These are phyloP conservation scores for Drosophila melanosoma DNA, from an alignment of 2,888 invertebrate genomes.

Conservation along the genomic window DNA sequence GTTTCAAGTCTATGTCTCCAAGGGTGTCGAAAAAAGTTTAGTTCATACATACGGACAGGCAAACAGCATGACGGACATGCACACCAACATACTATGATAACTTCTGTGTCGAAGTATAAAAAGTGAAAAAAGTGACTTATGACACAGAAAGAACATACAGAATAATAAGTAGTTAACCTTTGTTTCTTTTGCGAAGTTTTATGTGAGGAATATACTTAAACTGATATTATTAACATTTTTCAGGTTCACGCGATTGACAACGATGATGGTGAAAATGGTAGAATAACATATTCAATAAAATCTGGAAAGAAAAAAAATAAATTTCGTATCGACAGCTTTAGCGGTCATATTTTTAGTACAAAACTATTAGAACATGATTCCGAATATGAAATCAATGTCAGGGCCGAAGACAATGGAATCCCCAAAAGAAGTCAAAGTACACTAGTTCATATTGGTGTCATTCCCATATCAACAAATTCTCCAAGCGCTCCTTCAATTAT, in stretches of 20 bases:
- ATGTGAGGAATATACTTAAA: background rate
- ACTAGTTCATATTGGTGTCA: conserved; percentile 90
- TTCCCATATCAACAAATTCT: conserved; percentile 87
- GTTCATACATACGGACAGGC: no score
- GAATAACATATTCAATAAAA: conserved; percentile 92
- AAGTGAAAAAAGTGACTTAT: no score
- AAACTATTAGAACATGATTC: conserved; percentile 89
- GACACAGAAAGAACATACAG: background rate
- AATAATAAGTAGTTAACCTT: background rate
- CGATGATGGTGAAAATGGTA: conserved; percentile 93
- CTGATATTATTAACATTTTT: background rate
- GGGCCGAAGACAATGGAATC: conserved; percentile 92
- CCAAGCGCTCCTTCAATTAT: conserved; percentile 88
- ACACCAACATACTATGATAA: no score
- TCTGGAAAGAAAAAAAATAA: conserved; percentile 91
- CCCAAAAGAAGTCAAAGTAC: conserved; percentile 91
- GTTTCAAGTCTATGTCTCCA: no score
- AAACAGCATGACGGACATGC: no score
- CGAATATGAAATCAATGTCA: conserved; percentile 84
- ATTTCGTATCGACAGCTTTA: conserved; percentile 92
- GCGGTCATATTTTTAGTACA: conserved; percentile 93
- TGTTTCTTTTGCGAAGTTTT: background rate
- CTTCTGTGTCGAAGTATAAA: no score
- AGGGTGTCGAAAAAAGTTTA: no score
- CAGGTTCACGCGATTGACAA: conserved; percentile 90